Evolutionary conservation across 2,113 vertebrate species (phyloP), one percentile per base, ranked within the genome.

Genomic region (Protobothrops flavoviridis): DNA sequence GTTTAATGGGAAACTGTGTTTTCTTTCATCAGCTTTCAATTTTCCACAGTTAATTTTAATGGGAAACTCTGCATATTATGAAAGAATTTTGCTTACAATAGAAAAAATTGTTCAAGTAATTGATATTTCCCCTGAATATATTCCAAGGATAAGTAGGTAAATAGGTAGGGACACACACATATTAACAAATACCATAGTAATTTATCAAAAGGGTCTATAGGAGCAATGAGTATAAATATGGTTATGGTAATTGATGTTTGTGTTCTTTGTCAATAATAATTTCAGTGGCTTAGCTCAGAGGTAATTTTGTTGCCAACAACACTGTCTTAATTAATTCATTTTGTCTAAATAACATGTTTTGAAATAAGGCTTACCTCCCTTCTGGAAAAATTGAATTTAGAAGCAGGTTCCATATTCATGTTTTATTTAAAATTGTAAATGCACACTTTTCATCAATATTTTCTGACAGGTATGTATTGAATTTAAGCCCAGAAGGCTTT

Each of bases 401-500:
- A 15, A 95, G 52, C 43, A 94, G 23, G 12, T 93, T 96, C 86
- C 93, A 95, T 96, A 95, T 95, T 97, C 93, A 95, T 95, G 81
- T 96, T 93, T 96, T 97, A 97, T 92, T 96, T 97, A 97, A 93
- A 97, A 95, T 96, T 96, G 95, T 94, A 96, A 96, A 97, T 93
- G 90, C 11, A 95, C 91, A 94, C 95, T 96, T 97, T 97, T 94
- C 94, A 96, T 97, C 96, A 95, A 94, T 97, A 95, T 93, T 97
- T 97, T 97, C 92, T 97, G 97, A 96, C 96, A 97, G 87, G 10
- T 96, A 96, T 96, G 90, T 95, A 97, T 96, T 97, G 95, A 94
- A 96, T 97, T 97, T 94, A 95, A 93, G 94, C 95, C 94, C 95
- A 95, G 93, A 97, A 96, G 94, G 92, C 94, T 97, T 97, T 91